Conservation (phyloP, 1,140 invertebrate genomes). For the Helicoverpa zea region DNA sequence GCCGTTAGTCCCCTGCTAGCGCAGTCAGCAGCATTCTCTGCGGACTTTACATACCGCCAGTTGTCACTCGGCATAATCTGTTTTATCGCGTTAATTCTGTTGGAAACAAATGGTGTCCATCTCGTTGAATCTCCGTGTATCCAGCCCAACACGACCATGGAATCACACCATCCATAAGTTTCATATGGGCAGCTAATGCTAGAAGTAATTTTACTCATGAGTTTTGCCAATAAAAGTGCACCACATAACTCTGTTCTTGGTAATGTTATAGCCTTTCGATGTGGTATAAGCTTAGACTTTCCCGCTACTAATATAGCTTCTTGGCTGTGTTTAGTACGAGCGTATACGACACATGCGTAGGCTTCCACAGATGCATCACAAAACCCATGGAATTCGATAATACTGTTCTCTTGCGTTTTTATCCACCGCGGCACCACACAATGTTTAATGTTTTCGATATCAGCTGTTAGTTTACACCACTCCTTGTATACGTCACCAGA, state of each 20-base stretch:
- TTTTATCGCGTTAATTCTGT: slow-evolving; percentile 57
- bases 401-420: too few relatives aligned
- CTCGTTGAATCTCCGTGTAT: slow-evolving; percentile 51
- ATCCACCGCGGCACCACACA: too few relatives aligned
- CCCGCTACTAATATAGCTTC: neutral
- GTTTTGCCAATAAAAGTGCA: neutral
- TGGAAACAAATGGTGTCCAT: slow-evolving; percentile 70
- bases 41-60: slow-evolving; percentile 57
- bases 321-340: too few relatives aligned
- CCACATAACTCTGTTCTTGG: neutral
- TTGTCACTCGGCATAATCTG: slow-evolving; percentile 32
- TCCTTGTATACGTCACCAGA: too few relatives aligned
- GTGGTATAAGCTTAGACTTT: neutral
- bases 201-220: neutral
- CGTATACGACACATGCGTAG: slow-evolving; percentile 20
- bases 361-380: slow-evolving; percentile 53
- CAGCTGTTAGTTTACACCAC: too few relatives aligned
- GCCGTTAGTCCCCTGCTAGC: slow-evolving; percentile 56
- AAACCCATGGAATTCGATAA: slow-evolving; percentile 45
- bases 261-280: neutral
- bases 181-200: too few relatives aligned
- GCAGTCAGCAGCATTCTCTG: slow-evolving; percentile 58
- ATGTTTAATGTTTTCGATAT: too few relatives aligned
- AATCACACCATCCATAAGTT: slow-evolving; percentile 51
- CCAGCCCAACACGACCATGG: slow-evolving; percentile 54